Conservation (phyloP, 2,797 vertebrate species). For the Hypotaenidia philippensis region DNA sequence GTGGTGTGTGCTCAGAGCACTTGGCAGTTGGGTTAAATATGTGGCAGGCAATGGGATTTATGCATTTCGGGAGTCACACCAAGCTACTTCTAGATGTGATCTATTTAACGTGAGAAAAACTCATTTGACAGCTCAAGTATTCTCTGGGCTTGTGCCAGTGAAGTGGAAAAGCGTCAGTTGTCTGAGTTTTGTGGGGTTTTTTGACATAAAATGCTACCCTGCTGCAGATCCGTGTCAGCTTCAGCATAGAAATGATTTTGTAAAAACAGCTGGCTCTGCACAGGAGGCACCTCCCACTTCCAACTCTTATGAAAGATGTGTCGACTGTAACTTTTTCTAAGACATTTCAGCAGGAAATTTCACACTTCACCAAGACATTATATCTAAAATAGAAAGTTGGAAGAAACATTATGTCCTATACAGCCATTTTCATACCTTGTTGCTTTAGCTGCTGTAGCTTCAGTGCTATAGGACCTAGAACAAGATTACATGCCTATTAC, state of each 20-base stretch:
- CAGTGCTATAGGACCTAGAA: background rate
- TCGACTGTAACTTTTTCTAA: background rate
- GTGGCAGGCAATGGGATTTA: background rate
- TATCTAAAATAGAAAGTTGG: background rate
- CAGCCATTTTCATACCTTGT: background rate
- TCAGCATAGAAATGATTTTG: background rate
- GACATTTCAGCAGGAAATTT: background rate
- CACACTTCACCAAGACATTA: background rate
- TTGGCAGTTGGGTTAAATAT: background rate
- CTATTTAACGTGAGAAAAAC: background rate
- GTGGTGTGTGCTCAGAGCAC: rapidly evolving
- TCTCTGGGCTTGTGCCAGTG: background rate
- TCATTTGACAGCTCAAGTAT: background rate
- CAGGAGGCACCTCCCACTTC: background rate
- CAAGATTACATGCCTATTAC: background rate
- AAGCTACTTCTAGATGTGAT: background rate
- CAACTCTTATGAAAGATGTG: background rate
- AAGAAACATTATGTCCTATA: background rate
- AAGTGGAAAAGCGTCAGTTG: background rate
- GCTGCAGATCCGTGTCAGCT: background rate
- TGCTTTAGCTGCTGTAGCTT: background rate
- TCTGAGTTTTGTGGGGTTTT: background rate
- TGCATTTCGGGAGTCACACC: background rate
- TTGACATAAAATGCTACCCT: background rate
- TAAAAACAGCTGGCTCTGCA: background rate